Evolutionary conservation across 2,888 invertebrate species (phyloP).

Genomic region (Zygaena filipendulae): DNA sequence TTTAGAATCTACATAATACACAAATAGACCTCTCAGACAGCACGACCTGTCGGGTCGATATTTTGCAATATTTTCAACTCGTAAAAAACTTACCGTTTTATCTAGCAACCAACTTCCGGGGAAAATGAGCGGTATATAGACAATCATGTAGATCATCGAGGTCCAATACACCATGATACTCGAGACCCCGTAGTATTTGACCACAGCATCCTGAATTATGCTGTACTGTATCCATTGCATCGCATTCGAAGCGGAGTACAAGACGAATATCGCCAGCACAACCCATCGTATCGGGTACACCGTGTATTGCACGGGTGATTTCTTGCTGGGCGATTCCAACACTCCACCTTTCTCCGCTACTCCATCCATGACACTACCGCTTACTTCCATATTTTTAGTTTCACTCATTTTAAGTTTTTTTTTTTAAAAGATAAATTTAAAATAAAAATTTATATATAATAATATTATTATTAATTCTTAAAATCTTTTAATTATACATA

Average conservation of each 20-base stretch:
- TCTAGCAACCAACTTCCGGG: slow-evolving; percentile 97
- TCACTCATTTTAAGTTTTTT: slow-evolving; percentile 36
- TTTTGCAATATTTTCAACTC: too few relatives aligned
- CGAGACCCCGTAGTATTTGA: slow-evolving; percentile 79
- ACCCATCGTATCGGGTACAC: slow-evolving; percentile 86
- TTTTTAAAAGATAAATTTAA: slow-evolving; percentile 9
- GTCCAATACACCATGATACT: slow-evolving; percentile 92
- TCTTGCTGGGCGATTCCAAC: slow-evolving; percentile 45
- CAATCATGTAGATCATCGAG: slow-evolving; percentile 97
- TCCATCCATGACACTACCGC: slow-evolving; percentile 62
- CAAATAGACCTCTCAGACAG: too few relatives aligned
- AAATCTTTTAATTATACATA: slow-evolving; percentile 6
- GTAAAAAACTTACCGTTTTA: slow-evolving; percentile 86
- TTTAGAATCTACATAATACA: too few relatives aligned
- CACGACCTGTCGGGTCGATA: too few relatives aligned
- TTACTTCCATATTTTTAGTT: slow-evolving; percentile 45
- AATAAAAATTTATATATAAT: slow-evolving; percentile 4
- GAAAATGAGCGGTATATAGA: slow-evolving; percentile 97
- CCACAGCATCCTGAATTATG: slow-evolving; percentile 88
- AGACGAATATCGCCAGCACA: slow-evolving; percentile 85
- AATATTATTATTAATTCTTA: slow-evolving; percentile 3
- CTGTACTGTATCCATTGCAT: slow-evolving; percentile 98
- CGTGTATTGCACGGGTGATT: slow-evolving; percentile 60
- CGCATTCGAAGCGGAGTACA: slow-evolving; percentile 91
- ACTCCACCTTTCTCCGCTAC: slow-evolving; percentile 47